phyloP scores from a whole-genome alignment of 2,113 vertebrate genomes.

The Pseudonaja textilis region DNA sequence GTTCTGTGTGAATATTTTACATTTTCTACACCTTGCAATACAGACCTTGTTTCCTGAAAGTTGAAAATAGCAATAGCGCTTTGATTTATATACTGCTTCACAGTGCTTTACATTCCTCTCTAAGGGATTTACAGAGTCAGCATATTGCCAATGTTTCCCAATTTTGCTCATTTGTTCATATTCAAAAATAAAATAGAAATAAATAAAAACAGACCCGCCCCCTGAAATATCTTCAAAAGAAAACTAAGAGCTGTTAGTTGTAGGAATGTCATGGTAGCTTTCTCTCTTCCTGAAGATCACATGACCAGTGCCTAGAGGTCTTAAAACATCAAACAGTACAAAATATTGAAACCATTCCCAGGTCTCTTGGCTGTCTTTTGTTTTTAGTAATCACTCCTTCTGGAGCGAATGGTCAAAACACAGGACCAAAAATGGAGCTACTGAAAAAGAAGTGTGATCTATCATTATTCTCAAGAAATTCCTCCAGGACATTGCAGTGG shows the following conservation, averaged over 20 bases:
- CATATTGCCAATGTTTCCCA: neutral
- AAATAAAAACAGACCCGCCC: neutral
- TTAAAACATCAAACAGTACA: neutral
- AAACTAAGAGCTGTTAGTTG: neutral
- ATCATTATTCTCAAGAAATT: neutral
- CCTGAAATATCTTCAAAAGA: neutral
- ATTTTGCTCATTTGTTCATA: neutral
- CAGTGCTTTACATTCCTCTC: too few species aligned
- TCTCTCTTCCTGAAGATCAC: neutral
- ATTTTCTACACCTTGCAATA: slow-evolving; percentile 26
- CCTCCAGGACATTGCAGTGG: neutral
- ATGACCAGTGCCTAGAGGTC: neutral
- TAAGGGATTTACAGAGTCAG: too few species aligned
- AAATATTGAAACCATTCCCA: neutral
- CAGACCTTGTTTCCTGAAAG: slow-evolving; percentile 30
- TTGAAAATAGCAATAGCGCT: neutral
- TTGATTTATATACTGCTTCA: too few species aligned
- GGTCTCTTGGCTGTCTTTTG: neutral
- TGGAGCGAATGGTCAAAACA: neutral
- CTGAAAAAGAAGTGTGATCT: neutral
- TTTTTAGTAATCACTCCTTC: neutral
- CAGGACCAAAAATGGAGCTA: neutral
- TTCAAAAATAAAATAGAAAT: slow-evolving; percentile 18
- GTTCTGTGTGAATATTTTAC: slow-evolving; percentile 14
- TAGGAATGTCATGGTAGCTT: neutral